These are phyloP conservation scores for Hydropotes inermis DNA, from an alignment of 2,113 vertebrate genomes.

Conservation along the genomic window DNA sequence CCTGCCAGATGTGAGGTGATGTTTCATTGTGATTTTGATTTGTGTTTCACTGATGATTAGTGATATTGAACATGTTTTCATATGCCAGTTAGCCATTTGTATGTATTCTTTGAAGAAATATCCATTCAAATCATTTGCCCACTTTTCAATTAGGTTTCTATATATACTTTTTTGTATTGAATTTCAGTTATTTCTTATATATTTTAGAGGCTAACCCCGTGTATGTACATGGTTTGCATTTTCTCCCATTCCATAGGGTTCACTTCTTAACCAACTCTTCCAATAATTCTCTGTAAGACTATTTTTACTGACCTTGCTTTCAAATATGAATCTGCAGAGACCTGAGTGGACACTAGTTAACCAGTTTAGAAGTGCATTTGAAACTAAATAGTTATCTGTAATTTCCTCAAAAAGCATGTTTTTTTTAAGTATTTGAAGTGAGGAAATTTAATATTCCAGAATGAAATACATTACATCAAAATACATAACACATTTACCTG, in stretches of 20 bases:
- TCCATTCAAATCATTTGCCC: background rate
- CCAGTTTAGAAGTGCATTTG: background rate
- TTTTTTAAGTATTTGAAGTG: background rate
- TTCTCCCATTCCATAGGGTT: background rate
- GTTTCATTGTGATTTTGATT: background rate
- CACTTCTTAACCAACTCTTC: background rate
- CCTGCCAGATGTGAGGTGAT: background rate
- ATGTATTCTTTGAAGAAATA: background rate
- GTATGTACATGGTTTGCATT: background rate
- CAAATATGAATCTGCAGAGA: background rate
- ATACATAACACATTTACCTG: background rate
- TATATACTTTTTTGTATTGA: background rate
- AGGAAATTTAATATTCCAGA: background rate
- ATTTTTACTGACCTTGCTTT: background rate
- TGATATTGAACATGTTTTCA: background rate
- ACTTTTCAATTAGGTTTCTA: background rate
- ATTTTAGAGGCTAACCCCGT: background rate
- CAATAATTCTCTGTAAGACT: background rate
- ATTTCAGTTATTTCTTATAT: background rate
- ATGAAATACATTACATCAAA: conserved; percentile 15
- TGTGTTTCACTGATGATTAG: background rate
- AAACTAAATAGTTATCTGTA: background rate
- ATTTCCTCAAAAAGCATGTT: background rate
- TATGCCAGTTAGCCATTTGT: background rate
- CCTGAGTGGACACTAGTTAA: background rate